A percentile compares a stretch with the other conserved stretches of the same genome.
Evolutionary conservation across 2,888 invertebrate species (phyloP).

Genomic region (Rhingia campestris): DNA sequence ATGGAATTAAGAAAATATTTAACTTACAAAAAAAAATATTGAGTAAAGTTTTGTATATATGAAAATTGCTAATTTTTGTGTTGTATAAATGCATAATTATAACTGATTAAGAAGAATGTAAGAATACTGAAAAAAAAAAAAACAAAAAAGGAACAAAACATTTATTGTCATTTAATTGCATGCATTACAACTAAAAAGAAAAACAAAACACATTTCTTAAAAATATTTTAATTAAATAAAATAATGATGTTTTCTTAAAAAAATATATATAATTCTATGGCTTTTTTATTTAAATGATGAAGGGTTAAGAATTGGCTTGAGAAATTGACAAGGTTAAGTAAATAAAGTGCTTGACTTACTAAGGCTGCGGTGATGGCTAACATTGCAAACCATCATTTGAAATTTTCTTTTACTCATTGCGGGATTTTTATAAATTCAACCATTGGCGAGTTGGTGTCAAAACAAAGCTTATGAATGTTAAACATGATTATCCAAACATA

Average conservation of each 20-base stretch:
- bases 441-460: too few species aligned
- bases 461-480: too few species aligned
- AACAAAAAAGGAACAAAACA: neutral
- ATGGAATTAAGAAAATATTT: slow-evolving; percentile 21
- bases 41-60: slow-evolving; percentile 46
- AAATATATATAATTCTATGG: neutral
- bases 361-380: too few species aligned
- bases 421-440: too few species aligned
- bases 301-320: too few species aligned
- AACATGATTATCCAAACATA: too few species aligned
- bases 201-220: slow-evolving; percentile 33
- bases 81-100: slow-evolving; percentile 30
- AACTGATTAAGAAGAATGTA: slow-evolving; percentile 1
- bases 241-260: slow-evolving; percentile 47
- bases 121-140: neutral
- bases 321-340: too few species aligned
- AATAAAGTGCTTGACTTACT: too few species aligned
- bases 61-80: slow-evolving; percentile 22
- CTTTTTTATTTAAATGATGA: neutral
- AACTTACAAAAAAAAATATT: slow-evolving; percentile 7
- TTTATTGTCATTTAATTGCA: slow-evolving; percentile 66
- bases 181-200: slow-evolving; percentile 50
- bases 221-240: slow-evolving; percentile 52
- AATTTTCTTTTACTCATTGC: too few species aligned
- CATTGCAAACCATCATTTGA: too few species aligned